Evolutionary conservation across 2,113 vertebrate species (phyloP).

Genomic region (Petroica traversi): DNA sequence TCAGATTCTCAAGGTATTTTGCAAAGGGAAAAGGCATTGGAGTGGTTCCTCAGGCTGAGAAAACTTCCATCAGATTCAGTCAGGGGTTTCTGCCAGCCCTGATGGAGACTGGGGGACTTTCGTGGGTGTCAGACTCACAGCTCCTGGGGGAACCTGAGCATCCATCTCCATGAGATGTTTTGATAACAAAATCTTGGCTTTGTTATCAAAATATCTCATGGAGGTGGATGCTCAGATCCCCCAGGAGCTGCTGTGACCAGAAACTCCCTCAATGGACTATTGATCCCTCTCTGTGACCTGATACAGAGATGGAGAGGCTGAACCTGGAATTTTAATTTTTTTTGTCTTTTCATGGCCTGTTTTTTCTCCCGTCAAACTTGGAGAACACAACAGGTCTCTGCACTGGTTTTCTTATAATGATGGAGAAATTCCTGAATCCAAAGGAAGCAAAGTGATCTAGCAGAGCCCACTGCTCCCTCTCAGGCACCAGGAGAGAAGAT

Average conservation of each 20-base stretch:
- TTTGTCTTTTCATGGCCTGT: accelerated
- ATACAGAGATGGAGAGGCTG: background rate
- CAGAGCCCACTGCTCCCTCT: background rate
- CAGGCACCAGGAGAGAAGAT: background rate
- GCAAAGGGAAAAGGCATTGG: background rate
- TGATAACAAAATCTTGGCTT: background rate
- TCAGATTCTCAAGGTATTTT: background rate
- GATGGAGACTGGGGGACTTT: background rate
- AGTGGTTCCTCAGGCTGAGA: background rate
- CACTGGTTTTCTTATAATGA: background rate
- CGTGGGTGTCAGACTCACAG: background rate
- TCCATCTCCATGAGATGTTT: background rate
- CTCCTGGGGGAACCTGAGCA: background rate
- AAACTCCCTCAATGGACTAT: background rate
- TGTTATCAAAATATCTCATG: background rate
- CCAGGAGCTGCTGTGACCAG: background rate
- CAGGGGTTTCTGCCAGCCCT: background rate
- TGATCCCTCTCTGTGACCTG: background rate
- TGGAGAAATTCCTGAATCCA: background rate
- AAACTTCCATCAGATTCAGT: background rate
- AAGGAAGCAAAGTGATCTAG: background rate
- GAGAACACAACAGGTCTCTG: background rate
- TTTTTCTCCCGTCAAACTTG: background rate
- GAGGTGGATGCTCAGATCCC: background rate
- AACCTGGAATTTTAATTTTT: accelerated